Percentiles rank a stretch among this genome's conserved stretches.
phyloP scores from a whole-genome alignment of 2,888 invertebrate genomes.

The Notocelia uddmanniana region DNA sequence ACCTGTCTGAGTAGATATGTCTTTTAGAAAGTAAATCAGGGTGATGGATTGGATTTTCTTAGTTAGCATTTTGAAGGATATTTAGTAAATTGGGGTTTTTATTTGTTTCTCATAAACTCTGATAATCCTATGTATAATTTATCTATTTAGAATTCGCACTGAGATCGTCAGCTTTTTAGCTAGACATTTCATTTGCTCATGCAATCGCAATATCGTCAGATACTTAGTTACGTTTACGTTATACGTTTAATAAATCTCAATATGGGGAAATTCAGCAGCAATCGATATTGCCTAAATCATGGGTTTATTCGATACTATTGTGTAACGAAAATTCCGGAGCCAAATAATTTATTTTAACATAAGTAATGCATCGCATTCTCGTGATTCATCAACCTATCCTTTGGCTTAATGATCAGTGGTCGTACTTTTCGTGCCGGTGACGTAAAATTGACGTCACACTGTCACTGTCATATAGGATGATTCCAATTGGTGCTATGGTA shows the following conservation, averaged over 20 bases:
- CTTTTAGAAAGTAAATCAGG: conserved; percentile 8
- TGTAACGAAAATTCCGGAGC: no score
- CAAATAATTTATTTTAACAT: conserved; percentile 10
- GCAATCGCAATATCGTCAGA: background rate
- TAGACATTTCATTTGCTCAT: background rate
- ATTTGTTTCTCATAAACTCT: conserved; percentile 8
- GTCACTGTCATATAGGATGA: no score
- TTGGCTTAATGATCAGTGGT: no score
- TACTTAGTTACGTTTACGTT: no score
- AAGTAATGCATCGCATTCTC: background rate
- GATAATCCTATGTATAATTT: background rate
- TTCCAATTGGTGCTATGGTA: no score
- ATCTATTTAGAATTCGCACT: background rate
- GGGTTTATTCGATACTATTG: no score
- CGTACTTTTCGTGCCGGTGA: no score
- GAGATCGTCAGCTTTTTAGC: background rate
- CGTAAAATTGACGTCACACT: no score
- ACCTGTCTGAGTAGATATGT: background rate
- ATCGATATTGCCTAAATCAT: no score
- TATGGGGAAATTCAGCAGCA: no score
- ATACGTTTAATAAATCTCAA: no score
- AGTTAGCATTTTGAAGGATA: conserved; percentile 17
- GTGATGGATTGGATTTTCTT: conserved; percentile 28
- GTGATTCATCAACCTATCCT: background rate
- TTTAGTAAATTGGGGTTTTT: background rate